Percentiles rank a stretch among this genome's conserved stretches.
These are phyloP conservation scores for Bubo bubo DNA, from an alignment of 2,113 vertebrate genomes.

Conservation along the genomic window DNA sequence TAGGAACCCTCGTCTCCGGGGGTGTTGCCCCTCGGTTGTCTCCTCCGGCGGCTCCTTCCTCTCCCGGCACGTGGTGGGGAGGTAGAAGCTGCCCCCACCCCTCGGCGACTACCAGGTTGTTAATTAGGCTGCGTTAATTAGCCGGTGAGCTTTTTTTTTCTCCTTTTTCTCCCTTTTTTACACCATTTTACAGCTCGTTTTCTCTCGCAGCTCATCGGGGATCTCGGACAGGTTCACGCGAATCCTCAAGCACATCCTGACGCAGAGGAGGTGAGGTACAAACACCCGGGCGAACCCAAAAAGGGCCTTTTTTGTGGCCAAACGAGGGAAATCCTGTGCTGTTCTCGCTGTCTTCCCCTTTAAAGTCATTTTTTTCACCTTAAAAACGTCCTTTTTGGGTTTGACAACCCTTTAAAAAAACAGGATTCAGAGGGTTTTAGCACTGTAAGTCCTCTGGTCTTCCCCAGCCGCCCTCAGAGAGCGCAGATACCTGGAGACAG, in stretches of 20 bases:
- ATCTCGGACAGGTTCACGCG: conserved; percentile 86
- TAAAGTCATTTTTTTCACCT: fast-evolving
- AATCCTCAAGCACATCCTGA: conserved; percentile 89
- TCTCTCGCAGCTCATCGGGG: conserved; percentile 63
- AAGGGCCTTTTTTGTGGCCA: not conserved
- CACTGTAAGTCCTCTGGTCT: no score
- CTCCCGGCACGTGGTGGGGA: not conserved
- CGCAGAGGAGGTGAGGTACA: conserved; percentile 83
- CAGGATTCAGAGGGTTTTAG: fast-evolving
- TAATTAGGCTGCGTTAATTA: no score
- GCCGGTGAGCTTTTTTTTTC: no score
- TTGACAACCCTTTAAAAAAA: fast-evolving
- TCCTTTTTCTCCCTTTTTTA: not conserved
- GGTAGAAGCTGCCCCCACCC: not conserved
- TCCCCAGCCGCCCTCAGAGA: not conserved
- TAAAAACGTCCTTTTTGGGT: fast-evolving
- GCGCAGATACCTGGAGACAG: fast-evolving
- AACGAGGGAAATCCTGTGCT: fast-evolving
- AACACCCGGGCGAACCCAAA: fast-evolving
- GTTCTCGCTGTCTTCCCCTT: fast-evolving
- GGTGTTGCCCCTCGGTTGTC: no score
- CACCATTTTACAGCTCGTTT: no score
- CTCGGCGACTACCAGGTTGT: no score
- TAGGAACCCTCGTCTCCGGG: fast-evolving
- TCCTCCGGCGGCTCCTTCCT: not conserved